Conservation (phyloP, 2,113 vertebrate genomes). For the Megaptera novaeangliae region DNA sequence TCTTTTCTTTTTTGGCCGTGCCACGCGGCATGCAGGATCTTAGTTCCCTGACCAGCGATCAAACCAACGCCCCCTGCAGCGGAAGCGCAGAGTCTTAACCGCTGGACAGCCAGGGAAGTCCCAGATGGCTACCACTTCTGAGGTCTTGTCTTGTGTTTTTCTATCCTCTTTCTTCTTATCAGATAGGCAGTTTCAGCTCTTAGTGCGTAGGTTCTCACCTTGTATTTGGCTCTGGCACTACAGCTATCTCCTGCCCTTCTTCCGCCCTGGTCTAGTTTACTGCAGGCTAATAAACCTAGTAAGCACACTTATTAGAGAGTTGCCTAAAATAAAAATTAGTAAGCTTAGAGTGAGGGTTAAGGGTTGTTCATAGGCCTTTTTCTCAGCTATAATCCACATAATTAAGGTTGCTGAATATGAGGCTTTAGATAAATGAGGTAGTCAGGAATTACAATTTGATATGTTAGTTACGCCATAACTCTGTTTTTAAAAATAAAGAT, state of each 20-base stretch:
- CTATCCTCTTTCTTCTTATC: neutral
- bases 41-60: too few species aligned
- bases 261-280: neutral
- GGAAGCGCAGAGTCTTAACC: too few species aligned
- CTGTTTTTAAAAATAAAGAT: slow-evolving; percentile 28
- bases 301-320: neutral
- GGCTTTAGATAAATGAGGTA: neutral
- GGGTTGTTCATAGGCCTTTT: neutral
- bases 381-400: neutral
- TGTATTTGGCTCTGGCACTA: neutral
- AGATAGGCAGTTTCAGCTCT: neutral
- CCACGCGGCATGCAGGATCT: too few species aligned
- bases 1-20: too few species aligned
- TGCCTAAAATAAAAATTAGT: neutral
- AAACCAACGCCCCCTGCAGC: too few species aligned
- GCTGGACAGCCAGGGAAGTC: too few species aligned
- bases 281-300: neutral
- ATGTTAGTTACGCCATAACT: neutral
- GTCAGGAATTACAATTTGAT: neutral
- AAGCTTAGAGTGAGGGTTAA: neutral
- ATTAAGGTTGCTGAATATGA: neutral
- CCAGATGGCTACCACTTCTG: neutral
- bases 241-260: neutral
- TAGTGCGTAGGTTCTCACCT: neutral
- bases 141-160: neutral